Evolutionary conservation across 2,113 vertebrate species (phyloP).

Genomic region (Eudyptes chrysolophus): DNA sequence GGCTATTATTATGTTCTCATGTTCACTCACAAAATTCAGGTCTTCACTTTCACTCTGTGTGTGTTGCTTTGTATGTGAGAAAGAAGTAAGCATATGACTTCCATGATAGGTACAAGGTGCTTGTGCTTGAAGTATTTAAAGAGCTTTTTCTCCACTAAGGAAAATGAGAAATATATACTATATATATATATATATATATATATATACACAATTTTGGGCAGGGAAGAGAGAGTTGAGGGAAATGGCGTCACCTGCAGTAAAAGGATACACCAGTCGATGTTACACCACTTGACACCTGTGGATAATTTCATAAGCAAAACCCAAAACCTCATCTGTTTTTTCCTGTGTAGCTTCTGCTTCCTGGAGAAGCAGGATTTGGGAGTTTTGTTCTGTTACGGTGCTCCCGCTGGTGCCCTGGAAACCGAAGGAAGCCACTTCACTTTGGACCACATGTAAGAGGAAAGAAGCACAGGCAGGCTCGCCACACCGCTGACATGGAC

Average conservation of each 20-base stretch:
- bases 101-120: neutral
- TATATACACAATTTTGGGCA: neutral
- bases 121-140: neutral
- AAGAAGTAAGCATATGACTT: neutral
- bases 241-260: neutral
- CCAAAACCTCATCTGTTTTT: neutral
- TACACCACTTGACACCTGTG: neutral
- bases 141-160: neutral
- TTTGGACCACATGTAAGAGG: neutral
- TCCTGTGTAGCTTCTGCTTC: neutral
- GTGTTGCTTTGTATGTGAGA: neutral
- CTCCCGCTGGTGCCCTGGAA: neutral
- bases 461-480: neutral
- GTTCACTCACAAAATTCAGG: neutral
- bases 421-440: neutral
- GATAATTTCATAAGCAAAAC: neutral
- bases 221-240: neutral
- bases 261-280: neutral
- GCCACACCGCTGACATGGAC: neutral
- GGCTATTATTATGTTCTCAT: neutral
- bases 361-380: neutral
- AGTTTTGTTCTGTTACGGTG: neutral
- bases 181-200: too few relatives aligned
- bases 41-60: neutral
- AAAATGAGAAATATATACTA: neutral